Conservation (phyloP, 1,140 invertebrate genomes). For the Drosophila virilis region DNA sequence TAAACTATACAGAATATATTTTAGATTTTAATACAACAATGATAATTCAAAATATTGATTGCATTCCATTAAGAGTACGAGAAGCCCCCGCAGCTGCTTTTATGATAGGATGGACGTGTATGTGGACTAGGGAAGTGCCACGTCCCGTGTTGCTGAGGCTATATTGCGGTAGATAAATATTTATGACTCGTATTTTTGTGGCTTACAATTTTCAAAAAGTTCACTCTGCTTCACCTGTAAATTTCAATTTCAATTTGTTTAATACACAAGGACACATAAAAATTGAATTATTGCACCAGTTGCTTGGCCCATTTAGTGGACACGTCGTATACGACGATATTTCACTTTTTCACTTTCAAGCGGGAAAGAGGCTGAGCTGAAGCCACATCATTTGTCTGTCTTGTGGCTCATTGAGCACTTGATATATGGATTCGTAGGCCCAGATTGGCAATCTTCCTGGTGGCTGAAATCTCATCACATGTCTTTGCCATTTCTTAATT, state of each 20-base stretch:
- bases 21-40: background rate
- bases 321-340: slow-evolving; percentile 17
- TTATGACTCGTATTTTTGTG: slow-evolving; percentile 27
- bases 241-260: slow-evolving; percentile 61
- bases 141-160: too few species aligned
- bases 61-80: background rate
- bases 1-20: slow-evolving; percentile 6
- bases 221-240: slow-evolving; percentile 45
- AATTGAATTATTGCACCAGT: slow-evolving; percentile 72
- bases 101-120: too few species aligned
- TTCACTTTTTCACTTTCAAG: slow-evolving; percentile 1
- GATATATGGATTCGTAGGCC: slow-evolving; percentile 27
- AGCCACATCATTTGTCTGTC: slow-evolving; percentile 49
- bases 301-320: slow-evolving; percentile 32
- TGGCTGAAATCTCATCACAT: background rate
- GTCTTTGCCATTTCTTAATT: slow-evolving; percentile 33
- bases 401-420: slow-evolving; percentile 64
- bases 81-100: background rate
- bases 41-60: too few species aligned
- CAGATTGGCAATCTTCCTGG: slow-evolving; percentile 1
- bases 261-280: slow-evolving; percentile 63
- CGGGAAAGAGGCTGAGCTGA: too few species aligned
- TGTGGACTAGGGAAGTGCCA: too few species aligned
- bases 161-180: slow-evolving; percentile 24
- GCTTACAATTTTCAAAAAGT: slow-evolving; percentile 49